Conservation (phyloP, 2,888 invertebrate species). For the Idaea dimidiata region DNA sequence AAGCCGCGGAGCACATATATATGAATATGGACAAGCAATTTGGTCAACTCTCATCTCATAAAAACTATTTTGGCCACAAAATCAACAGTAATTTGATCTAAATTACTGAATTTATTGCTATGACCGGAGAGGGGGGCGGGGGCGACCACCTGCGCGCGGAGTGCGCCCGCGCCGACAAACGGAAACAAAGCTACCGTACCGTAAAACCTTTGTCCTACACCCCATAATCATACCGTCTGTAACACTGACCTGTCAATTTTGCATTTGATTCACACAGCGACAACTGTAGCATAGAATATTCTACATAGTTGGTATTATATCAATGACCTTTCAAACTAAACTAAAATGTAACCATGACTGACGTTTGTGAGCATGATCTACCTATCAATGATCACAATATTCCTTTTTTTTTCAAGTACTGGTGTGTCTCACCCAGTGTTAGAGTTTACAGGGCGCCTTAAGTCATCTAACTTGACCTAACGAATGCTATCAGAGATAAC, state of each 20-base stretch:
- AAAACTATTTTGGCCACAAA: neutral
- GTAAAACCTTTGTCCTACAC: constrained; percentile 41
- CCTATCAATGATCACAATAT: too few relatives aligned
- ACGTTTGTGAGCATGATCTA: too few relatives aligned
- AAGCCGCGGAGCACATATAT: too few relatives aligned
- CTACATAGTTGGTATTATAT: neutral
- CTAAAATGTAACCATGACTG: too few relatives aligned
- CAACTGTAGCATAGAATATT: neutral
- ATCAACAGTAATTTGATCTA: neutral
- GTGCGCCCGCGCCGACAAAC: constrained; percentile 11
- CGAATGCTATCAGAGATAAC: too few relatives aligned
- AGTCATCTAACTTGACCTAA: too few relatives aligned
- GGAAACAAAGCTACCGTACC: constrained; percentile 45
- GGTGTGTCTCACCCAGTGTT: too few relatives aligned
- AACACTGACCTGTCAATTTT: constrained; percentile 15
- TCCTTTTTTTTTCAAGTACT: too few relatives aligned
- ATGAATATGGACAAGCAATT: neutral
- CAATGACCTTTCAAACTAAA: neutral
- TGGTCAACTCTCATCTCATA: neutral
- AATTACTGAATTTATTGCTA: neutral
- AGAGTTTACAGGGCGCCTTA: too few relatives aligned
- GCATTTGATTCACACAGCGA: neutral
- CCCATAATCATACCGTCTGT: constrained; percentile 30
- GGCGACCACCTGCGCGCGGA: neutral
- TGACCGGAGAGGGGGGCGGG: neutral